Base-by-base conservation (phyloP, 2,113 vertebrate genomes). In the Solenodon paradoxus region DNA sequence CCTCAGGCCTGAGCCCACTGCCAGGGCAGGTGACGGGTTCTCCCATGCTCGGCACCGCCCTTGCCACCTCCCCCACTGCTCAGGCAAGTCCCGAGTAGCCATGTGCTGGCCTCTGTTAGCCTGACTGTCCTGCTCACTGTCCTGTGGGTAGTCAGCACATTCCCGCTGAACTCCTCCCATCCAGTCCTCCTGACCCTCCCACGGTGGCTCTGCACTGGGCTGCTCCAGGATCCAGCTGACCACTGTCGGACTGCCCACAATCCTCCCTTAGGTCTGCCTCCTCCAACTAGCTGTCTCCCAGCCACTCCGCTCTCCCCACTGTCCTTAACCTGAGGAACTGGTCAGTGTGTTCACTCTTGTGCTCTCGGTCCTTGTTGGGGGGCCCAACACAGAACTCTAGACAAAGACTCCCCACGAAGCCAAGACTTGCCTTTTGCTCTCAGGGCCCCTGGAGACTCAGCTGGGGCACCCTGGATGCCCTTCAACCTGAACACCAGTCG, bases 391-490 rank as follows among this genome's bases (percentile, higher is more conserved):
- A 35, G 77, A 19, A 9, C 20, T 12, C n/a, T n/a, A n/a, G n/a
- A n/a, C n/a, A 12, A 9, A 32, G 4, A 24, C 45, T 13, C 22
- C 20, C 61, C 35, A 57, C 64, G 40, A 2, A 42, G 13, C 0
- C 24, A 83, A 68, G 5, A 9, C 32, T 53, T 24, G 45, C 7
- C 8, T 32, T 66, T 92, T 45, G 32, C 80, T 71, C 40, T 7
- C 10, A 69, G n/a, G n/a, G 22, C 49, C 22, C 89, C 42, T 4
- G 0, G 26, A 51, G 15, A 35, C 55, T 13, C 1, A 22, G 71
- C n/a, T n/a, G 28, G 30, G n/a, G 0, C 2, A 59, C n/a, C n/a
- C 0, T 8, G 38, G 8, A 17, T 1, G 0, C 30, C 51, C 30
- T 38, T 64, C 61, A 7, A 5, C 69, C 81, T 35, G 32, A 6